phyloP scores from a whole-genome alignment of 2,113 vertebrate genomes.

The Vidua chalybeata region DNA sequence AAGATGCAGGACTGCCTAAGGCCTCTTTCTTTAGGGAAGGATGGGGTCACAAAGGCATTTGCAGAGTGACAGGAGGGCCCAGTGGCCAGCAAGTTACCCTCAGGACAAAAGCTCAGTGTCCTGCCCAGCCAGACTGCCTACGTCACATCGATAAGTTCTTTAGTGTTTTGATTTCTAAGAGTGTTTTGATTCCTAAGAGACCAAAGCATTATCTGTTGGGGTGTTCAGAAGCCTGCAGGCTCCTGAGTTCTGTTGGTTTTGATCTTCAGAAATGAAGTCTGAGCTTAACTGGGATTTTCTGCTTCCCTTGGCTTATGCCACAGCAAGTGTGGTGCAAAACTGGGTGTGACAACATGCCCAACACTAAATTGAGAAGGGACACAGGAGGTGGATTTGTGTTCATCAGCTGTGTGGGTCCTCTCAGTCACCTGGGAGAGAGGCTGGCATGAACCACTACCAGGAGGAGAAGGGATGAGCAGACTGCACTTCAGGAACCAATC shows the following conservation, averaged over 20 bases:
- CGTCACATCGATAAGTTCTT: background rate
- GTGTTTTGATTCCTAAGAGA: background rate
- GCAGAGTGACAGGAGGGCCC: background rate
- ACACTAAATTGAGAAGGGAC: background rate
- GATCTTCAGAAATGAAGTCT: background rate
- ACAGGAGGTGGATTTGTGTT: background rate
- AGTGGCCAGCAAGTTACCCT: background rate
- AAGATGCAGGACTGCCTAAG: background rate
- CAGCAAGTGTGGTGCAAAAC: background rate
- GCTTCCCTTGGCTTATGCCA: background rate
- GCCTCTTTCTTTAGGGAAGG: background rate
- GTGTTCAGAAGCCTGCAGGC: background rate
- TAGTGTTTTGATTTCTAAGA: background rate
- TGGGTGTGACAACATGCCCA: background rate
- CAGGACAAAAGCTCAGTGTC: background rate
- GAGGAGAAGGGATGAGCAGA: background rate
- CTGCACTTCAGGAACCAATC: background rate
- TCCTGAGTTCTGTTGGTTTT: background rate
- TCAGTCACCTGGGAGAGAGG: background rate
- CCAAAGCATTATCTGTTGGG: background rate
- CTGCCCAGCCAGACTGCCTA: background rate
- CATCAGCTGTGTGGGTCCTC: background rate
- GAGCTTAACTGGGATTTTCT: conserved; percentile 4
- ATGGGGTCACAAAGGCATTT: background rate
- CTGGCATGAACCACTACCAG: background rate